Conservation (phyloP, 2,888 invertebrate species). For the Drosophila ezoana region DNA sequence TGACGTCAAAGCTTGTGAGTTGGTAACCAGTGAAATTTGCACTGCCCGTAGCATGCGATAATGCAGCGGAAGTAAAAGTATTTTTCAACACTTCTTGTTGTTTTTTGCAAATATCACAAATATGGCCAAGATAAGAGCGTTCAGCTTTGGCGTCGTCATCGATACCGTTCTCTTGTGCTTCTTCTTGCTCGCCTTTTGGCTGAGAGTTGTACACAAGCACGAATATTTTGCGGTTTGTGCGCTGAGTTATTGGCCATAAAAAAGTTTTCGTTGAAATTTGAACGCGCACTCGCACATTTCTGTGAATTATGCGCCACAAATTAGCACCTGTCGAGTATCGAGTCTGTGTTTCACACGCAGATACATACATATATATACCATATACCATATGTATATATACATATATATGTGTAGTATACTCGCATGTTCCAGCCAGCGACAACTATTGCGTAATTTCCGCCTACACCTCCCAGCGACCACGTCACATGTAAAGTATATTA, state of each 20-base stretch:
- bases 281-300: slow-evolving; percentile 66
- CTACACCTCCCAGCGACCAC: slow-evolving; percentile 10
- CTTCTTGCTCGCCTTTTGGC: background rate
- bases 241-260: slow-evolving; percentile 67
- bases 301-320: slow-evolving; percentile 78
- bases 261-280: slow-evolving; percentile 52
- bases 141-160: slow-evolving; percentile 5
- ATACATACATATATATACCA: background rate
- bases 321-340: slow-evolving; percentile 70
- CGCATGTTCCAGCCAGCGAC: slow-evolving; percentile 32
- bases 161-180: slow-evolving; percentile 2
- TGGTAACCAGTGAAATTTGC: slow-evolving; percentile 10
- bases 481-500: slow-evolving; percentile 10
- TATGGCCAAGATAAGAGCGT: slow-evolving; percentile 22
- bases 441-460: slow-evolving; percentile 46
- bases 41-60: slow-evolving; percentile 1
- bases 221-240: slow-evolving; percentile 15
- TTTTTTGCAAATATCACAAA: slow-evolving; percentile 6
- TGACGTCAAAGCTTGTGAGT: background rate
- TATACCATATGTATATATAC: slow-evolving; percentile 2
- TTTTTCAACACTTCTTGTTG: background rate
- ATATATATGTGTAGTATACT: slow-evolving; percentile 1
- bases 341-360: slow-evolving; percentile 29
- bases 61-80: slow-evolving; percentile 29
- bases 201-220: slow-evolving; percentile 1